phyloP scores from a whole-genome alignment of 1,140 invertebrate species.

The Pollicipes pollicipes region DNA sequence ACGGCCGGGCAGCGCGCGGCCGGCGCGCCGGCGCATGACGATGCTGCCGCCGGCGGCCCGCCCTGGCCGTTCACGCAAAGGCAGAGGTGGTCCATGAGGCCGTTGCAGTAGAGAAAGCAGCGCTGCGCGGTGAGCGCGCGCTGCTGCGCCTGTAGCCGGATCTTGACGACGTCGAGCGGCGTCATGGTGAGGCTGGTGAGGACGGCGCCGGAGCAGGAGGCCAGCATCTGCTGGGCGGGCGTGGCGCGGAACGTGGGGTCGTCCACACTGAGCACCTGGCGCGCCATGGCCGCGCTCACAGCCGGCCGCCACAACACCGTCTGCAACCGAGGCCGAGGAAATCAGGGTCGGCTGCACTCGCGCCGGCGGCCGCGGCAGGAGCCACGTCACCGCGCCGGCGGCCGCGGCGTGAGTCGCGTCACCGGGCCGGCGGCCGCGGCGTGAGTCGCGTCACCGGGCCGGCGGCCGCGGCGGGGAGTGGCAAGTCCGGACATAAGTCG shows the following conservation, averaged over 20 bases:
- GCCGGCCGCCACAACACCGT: too few species aligned
- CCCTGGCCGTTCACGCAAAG: slow-evolving; percentile 44
- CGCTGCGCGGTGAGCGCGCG: slow-evolving; percentile 61
- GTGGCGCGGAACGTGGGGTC: slow-evolving; percentile 25
- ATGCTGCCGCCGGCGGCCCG: slow-evolving; percentile 21
- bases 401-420: too few species aligned
- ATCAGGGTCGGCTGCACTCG: too few species aligned
- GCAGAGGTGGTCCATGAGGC: slow-evolving; percentile 98
- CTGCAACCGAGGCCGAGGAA: too few species aligned
- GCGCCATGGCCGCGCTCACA: too few species aligned
- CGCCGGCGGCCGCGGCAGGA: too few species aligned
- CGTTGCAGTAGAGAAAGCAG: slow-evolving; percentile 95
- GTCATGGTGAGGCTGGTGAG: slow-evolving; percentile 83
- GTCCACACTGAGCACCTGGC: not conserved
- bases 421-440: too few species aligned
- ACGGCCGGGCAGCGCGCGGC: slow-evolving; percentile 18
- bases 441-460: too few species aligned
- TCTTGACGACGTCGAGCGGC: slow-evolving; percentile 96
- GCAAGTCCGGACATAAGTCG: too few species aligned
- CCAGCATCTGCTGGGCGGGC: slow-evolving; percentile 69
- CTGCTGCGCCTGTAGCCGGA: slow-evolving; percentile 84
- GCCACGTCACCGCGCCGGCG: too few species aligned
- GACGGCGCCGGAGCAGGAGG: slow-evolving; percentile 71
- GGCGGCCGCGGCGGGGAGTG: too few species aligned
- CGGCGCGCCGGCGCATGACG: slow-evolving; percentile 40